These are phyloP conservation scores for Polydrusus tereticollis DNA, from an alignment of 2,888 invertebrate species.

Conservation along the genomic window DNA sequence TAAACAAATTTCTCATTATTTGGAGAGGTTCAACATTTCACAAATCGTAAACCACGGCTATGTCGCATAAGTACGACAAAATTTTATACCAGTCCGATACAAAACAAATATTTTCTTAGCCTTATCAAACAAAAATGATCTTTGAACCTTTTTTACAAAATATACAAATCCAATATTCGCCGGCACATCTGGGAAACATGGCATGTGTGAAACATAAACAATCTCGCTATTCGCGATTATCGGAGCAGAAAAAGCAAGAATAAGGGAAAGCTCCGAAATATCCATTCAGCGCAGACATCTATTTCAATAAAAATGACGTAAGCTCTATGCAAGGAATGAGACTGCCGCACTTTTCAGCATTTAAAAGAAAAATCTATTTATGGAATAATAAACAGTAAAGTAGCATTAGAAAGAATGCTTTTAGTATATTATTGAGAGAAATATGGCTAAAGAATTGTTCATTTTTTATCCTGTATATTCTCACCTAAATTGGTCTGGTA, in stretches of 20 bases:
- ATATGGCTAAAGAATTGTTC: too few species aligned
- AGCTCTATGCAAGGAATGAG: constrained; percentile 25
- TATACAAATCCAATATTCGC: constrained; percentile 45
- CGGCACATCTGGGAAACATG: constrained; percentile 47
- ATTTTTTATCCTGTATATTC: too few species aligned
- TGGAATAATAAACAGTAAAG: neutral
- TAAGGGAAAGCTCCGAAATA: constrained; percentile 59
- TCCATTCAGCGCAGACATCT: constrained; percentile 63
- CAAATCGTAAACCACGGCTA: too few species aligned
- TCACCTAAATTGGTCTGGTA: too few species aligned
- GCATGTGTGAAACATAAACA: constrained; percentile 54
- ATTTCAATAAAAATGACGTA: constrained; percentile 64
- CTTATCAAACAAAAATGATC: neutral
- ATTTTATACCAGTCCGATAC: neutral
- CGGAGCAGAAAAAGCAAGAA: constrained; percentile 60
- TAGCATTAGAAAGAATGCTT: neutral
- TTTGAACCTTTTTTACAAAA: constrained; percentile 13
- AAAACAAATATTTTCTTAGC: constrained; percentile 1
- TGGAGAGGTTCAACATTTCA: too few species aligned
- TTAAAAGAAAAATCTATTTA: neutral
- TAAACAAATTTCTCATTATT: too few species aligned
- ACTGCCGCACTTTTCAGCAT: constrained; percentile 2
- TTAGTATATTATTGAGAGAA: neutral
- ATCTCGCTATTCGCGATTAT: constrained; percentile 57
- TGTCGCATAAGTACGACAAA: neutral